Evolutionary conservation across 1,140 invertebrate species (phyloP).

Genomic region (Ectropis grisescens): DNA sequence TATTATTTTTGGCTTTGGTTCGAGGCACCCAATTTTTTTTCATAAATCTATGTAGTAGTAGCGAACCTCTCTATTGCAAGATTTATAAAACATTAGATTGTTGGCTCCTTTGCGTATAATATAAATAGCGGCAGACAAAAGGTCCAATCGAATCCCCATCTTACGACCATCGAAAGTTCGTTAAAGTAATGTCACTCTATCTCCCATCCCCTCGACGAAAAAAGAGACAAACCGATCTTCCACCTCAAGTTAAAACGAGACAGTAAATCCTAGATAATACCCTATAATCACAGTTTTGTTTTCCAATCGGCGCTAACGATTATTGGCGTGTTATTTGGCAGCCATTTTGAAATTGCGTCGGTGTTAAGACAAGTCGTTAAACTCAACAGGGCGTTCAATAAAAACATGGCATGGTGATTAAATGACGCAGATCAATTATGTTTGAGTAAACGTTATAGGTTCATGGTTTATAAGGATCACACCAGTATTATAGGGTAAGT

Average conservation of each 20-base stretch:
- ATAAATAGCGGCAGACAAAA: no score
- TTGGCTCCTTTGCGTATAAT: no score
- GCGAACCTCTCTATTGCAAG: no score
- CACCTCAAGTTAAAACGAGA: constrained; percentile 23
- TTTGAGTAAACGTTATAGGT: no score
- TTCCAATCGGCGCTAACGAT: constrained; percentile 72
- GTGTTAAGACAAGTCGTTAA: constrained; percentile 59
- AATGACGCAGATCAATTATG: constrained; percentile 5
- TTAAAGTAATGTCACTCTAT: constrained; percentile 65
- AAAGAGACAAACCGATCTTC: constrained; percentile 28
- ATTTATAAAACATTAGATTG: no score
- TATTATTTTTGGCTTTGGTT: no score
- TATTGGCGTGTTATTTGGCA: constrained; percentile 70
- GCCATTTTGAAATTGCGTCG: constrained; percentile 66
- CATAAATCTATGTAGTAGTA: no score
- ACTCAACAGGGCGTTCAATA: constrained; percentile 60
- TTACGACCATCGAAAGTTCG: constrained; percentile 60
- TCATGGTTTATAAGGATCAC: no score
- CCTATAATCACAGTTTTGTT: constrained; percentile 72
- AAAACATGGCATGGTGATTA: constrained; percentile 43
- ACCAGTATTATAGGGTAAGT: no score
- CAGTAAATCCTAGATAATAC: constrained; percentile 40
- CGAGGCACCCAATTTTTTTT: no score
- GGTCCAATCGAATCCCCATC: constrained; percentile 20
- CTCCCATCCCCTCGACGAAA: constrained; percentile 35